These are phyloP conservation scores for Thecophora atra DNA, from an alignment of 2,888 invertebrate species.

Conservation along the genomic window DNA sequence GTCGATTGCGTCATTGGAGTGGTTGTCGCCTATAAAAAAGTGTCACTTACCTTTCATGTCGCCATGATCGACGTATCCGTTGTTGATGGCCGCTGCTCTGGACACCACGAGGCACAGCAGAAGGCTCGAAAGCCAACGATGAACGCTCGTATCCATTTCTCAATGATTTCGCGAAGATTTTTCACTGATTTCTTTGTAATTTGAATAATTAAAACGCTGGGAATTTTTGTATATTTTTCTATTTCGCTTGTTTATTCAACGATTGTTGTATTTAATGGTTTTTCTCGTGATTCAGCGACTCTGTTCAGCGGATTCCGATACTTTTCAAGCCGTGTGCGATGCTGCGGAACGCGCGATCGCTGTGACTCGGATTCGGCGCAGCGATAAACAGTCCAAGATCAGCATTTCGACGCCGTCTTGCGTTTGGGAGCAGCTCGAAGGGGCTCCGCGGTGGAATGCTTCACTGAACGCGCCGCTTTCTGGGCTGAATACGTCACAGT, in stretches of 20 bases:
- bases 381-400: constrained; percentile 29
- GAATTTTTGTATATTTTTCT: constrained; percentile 27
- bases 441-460: not conserved
- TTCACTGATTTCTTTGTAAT: too few species aligned
- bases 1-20: not conserved
- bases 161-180: not conserved
- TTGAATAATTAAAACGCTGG: not conserved
- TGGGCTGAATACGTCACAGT: not conserved
- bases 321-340: constrained; percentile 29
- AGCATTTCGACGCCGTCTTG: constrained; percentile 23
- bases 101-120: constrained; percentile 46
- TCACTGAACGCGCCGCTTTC: constrained; percentile 12
- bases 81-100: constrained; percentile 51
- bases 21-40: not conserved
- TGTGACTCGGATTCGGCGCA: constrained; percentile 33
- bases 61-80: constrained; percentile 63
- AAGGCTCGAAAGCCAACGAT: constrained; percentile 44
- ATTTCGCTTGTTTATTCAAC: constrained; percentile 11
- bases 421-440: not conserved
- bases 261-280: too few species aligned
- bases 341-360: constrained; percentile 38
- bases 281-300: too few species aligned
- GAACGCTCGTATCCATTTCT: constrained; percentile 46
- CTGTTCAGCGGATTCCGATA: constrained; percentile 21
- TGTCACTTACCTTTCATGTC: constrained; percentile 65